Evolutionary conservation across 2,888 invertebrate species (phyloP), one percentile per base, ranked within the genome.

Genomic region (Orthonevra nobilis): DNA sequence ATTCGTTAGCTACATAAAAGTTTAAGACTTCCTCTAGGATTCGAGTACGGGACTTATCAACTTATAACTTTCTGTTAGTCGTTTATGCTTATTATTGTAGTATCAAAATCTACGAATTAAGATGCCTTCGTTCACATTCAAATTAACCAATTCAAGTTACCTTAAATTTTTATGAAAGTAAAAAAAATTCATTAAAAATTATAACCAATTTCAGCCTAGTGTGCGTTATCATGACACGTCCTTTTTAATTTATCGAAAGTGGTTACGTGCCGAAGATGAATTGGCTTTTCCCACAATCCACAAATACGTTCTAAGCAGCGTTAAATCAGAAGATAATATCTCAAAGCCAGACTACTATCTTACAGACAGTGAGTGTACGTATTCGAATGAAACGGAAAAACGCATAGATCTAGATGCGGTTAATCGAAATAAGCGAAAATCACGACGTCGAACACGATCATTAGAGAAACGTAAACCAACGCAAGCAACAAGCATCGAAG

Each of bases 221-320:
- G 75, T 83, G 10, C 82, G 83, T 23, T 83, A 83, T 70, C 81
- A 82, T 50, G 83, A 83, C 56, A 83, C 82, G 46, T 81, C 82
- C 40, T 82, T 81, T 70, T 73, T 83, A 66, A 83, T 83, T 40
- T 82, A 81, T 79, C 83, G 82, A 38, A 83, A 83, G 72, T 83
- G 83, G 83, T 61, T 81, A 46, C 81, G 81, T 74, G 77, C 73
- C 5, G 79, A 83, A 60, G 83, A 82, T 66, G 82, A 83, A 75
- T 81, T 82, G 50, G 82, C 83, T 28, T 83, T 82, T 73, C 83
- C 83, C 68, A 81, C 79, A 32, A 52, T 83, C 14, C 74, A 82
- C 58, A 81, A 82, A 66, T 83, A 77, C 69, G 69, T 64, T 48
- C 17, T 73, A 36, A 79, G 66, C 6, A 68, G 54, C 28, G 40